A percentile compares a stretch with the other conserved stretches of the same genome.
phyloP scores from a whole-genome alignment of 2,797 vertebrate genomes.

The Dromococcyx pavoninus region DNA sequence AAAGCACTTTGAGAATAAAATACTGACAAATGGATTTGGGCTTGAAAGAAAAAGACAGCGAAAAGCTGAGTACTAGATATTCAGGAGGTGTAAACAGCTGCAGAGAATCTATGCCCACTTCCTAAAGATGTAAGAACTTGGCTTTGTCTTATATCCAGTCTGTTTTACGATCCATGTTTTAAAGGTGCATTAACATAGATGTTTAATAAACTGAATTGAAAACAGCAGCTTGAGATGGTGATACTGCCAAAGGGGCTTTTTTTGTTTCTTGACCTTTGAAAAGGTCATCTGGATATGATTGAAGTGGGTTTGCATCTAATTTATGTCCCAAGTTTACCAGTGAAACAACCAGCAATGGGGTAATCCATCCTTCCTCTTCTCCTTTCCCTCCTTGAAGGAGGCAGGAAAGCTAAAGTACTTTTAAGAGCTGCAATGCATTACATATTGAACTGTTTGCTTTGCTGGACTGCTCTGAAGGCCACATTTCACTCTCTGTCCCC shows the following conservation, averaged over 20 bases:
- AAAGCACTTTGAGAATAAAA: conserved; percentile 20
- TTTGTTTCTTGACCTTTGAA: background rate
- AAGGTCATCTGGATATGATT: background rate
- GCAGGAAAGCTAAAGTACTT: background rate
- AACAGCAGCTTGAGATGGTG: background rate
- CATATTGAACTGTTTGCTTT: background rate
- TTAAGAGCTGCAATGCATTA: background rate
- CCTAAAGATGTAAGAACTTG: background rate
- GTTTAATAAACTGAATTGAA: background rate
- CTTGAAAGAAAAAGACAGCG: background rate
- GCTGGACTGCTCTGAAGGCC: background rate
- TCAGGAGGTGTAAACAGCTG: background rate
- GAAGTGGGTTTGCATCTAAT: background rate
- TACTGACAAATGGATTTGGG: background rate
- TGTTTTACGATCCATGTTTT: background rate
- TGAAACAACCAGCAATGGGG: background rate
- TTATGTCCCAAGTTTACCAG: background rate
- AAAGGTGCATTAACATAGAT: background rate
- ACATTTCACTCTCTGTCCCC: rapidly evolving
- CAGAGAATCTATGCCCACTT: background rate
- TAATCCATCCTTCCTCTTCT: background rate
- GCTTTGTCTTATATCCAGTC: background rate
- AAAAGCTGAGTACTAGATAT: background rate
- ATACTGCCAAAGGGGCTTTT: background rate
- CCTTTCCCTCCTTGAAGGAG: background rate